Evolutionary conservation across 2,888 invertebrate genomes (phyloP), one percentile per base, ranked within the genome.

Genomic region (Scaptomyza reducta): DNA sequence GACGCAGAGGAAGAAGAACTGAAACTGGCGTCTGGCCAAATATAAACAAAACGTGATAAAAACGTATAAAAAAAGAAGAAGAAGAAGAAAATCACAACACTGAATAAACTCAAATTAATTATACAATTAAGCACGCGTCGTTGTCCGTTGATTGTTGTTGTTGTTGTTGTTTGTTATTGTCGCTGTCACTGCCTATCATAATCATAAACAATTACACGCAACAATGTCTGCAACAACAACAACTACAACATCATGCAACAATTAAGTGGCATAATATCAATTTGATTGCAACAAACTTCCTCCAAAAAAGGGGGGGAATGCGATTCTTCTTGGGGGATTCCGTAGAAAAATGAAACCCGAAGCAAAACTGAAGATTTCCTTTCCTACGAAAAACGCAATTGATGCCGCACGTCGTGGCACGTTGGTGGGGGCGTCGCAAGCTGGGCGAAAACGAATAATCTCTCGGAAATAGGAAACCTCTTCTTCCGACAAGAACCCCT

Each of bases 121-220:
- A 70, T 73, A 65, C 62, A 77, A 87, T 87, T 82, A 82, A 87
- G 87, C 81, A 82, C 87, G 85, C 84, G 78, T 72, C 78, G 60
- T 47, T 53, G 49, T 61, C 44, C 57, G 50, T 38, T 35, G 42
- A 25, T 55, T 55, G 35, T 18, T 51, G 14, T 58, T 50, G 46
- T 16, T 57, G 31, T 22, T 22, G 40, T 16, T 47, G 41, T 9
- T 51, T 44, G 38, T 29, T 59, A 31, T 29, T 54, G 40, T 44
- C 61, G 49, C 46, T 60, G 56, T 51, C 38, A 54, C 42, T 70
- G 63, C 56, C 53, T 40, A 71, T 50, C 50, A 81, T 81, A 81
- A 72, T 46, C 82, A 81, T 72, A 55, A 78, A 38, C 63, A 64
- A 75, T 61, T 66, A 70, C 62, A 54, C 10, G 60, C 54, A 63